Evolutionary conservation across 2,113 vertebrate genomes (phyloP).

Genomic region (Cygnus buccinator): DNA sequence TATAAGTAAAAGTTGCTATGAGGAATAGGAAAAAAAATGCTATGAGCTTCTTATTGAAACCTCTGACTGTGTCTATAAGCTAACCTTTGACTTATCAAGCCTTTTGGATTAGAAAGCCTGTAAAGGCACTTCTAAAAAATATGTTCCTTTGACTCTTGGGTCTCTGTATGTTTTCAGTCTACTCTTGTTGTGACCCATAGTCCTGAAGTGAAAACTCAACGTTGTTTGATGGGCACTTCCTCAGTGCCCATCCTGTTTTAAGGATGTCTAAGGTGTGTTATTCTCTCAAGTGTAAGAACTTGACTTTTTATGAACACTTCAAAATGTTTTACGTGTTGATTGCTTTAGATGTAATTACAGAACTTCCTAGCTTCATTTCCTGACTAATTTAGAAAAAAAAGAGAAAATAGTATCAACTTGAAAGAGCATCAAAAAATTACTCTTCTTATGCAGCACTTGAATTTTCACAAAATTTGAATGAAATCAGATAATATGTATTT

Average conservation of each 20-base stretch:
- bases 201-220: background rate
- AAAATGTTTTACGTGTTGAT: background rate
- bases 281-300: background rate
- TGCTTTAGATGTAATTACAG: background rate
- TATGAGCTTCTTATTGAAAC: background rate
- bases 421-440: background rate
- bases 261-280: background rate
- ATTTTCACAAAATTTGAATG: background rate
- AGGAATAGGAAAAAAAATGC: background rate
- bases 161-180: background rate
- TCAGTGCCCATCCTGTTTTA: background rate
- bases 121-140: background rate
- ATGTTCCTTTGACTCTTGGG: background rate
- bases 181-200: rapidly evolving
- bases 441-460: background rate
- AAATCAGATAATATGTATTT: background rate
- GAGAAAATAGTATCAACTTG: background rate
- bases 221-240: background rate
- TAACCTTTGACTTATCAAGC: background rate
- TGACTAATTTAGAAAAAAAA: background rate
- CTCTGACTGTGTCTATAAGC: background rate
- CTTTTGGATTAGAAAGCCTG: background rate
- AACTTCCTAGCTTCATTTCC: background rate
- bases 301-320: background rate
- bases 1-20: background rate